Evolutionary conservation across 1,140 invertebrate species (phyloP).

Genomic region (Latrodectus geometricus): DNA sequence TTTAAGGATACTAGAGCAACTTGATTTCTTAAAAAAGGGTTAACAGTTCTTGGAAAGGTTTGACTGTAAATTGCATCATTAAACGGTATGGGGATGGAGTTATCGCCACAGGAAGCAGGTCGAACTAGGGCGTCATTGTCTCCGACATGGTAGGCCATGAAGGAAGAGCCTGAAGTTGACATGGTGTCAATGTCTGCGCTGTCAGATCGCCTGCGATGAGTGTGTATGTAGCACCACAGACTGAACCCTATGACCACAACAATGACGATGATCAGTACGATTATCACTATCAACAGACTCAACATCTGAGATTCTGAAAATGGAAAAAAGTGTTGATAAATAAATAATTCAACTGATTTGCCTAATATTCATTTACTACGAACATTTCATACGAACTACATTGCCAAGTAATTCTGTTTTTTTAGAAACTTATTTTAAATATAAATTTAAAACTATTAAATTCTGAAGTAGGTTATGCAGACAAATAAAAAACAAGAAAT

Average conservation of each 20-base stretch:
- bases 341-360: too few species aligned
- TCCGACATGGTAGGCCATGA: slow-evolving; percentile 52
- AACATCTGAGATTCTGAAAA: slow-evolving; percentile 53
- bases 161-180: slow-evolving; percentile 55
- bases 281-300: slow-evolving; percentile 48
- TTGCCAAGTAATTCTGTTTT: too few species aligned
- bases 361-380: too few species aligned
- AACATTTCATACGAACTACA: too few species aligned
- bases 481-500: too few species aligned
- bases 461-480: too few species aligned
- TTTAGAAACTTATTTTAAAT: too few species aligned
- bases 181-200: slow-evolving; percentile 51
- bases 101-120: neutral
- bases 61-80: slow-evolving; percentile 28
- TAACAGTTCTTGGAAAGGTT: slow-evolving; percentile 20
- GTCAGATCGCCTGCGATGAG: slow-evolving; percentile 31
- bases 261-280: slow-evolving; percentile 37
- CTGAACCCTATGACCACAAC: slow-evolving; percentile 48
- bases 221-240: slow-evolving; percentile 50
- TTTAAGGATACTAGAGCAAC: slow-evolving; percentile 52
- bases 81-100: neutral
- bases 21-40: slow-evolving; percentile 39
- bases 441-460: too few species aligned
- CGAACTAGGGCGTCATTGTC: slow-evolving; percentile 46
- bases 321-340: neutral